These are phyloP conservation scores for Nautilus pompilius DNA, from an alignment of 1,140 invertebrate genomes.

Conservation along the genomic window DNA sequence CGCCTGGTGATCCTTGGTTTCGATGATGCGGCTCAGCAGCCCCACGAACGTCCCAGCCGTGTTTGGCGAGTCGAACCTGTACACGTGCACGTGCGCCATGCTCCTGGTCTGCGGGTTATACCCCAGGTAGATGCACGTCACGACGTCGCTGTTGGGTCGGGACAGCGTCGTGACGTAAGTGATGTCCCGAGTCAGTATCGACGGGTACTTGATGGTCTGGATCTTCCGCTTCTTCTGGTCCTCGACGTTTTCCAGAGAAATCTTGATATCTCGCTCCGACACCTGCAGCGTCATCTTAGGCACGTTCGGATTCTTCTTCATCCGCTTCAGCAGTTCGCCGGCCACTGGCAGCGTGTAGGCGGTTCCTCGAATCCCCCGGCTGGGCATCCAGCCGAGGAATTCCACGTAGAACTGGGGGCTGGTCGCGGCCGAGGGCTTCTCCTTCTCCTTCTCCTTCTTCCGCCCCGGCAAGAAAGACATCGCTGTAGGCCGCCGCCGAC, in stretches of 20 bases:
- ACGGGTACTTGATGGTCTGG: constrained; percentile 45
- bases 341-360: constrained; percentile 80
- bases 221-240: constrained; percentile 33
- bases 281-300: constrained; percentile 71
- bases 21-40: constrained; percentile 78
- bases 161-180: constrained; percentile 35
- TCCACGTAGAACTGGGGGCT: constrained; percentile 87
- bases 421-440: neutral
- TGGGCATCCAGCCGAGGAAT: constrained; percentile 95
- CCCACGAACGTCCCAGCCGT: constrained; percentile 81
- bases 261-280: constrained; percentile 89
- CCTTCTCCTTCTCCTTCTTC: neutral
- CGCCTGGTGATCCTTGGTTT: constrained; percentile 69
- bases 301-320: constrained; percentile 76
- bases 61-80: constrained; percentile 88
- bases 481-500: too few relatives aligned
- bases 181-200: constrained; percentile 43
- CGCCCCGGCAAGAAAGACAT: neutral
- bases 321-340: constrained; percentile 70
- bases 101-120: constrained; percentile 73
- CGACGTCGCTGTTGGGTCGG: constrained; percentile 63
- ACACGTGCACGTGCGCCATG: constrained; percentile 88
- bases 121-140: constrained; percentile 75
- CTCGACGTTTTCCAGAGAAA: constrained; percentile 70
- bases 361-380: constrained; percentile 78